Evolutionary conservation across 1,140 invertebrate genomes (phyloP), one percentile per base, ranked within the genome.

Genomic region (Drosophila sucinea): DNA sequence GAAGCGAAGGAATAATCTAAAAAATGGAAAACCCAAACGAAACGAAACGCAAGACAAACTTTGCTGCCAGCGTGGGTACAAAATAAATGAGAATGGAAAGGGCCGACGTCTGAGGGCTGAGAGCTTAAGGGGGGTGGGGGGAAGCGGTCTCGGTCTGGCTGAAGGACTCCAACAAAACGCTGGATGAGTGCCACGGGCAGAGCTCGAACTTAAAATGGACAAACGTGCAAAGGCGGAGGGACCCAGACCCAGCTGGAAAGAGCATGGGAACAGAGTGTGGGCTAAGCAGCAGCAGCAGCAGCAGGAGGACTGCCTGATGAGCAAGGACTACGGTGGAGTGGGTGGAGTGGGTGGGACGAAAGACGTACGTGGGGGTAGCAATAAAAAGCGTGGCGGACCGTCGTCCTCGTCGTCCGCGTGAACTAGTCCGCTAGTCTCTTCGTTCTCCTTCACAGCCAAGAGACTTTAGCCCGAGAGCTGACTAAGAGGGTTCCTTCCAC

Each of bases 1-100:
- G 80, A 70, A 71, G 70, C 67, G 73, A 89, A 90, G 80, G 77
- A 87, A 89, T 90, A 89, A 89, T 83, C 85, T 90, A 90, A 89
- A 89, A 89, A 87, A 87, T 84, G 84, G 75, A 81, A 57, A 90
- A 89, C 81, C 84, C 80, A 84, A 84, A 89, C 83, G 84, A 77
- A 87, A 86, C 79, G 84, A 77, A 87, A 86, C 79, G 84, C 84
- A 89, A 89, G 84, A 89, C 84, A 89, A 89, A 89, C 84, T 89
- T 89, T 89, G 81, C 81, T 78, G 81, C 74, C 77, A 89, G 80
- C 84, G 85, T 89, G 84, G 84, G 84, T 89, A 83, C 85, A 84
- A 89, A 89, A 89, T 89, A 84, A 89, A 89, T 89, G 80, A 89
- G 80, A 73, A 70, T 10, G 73, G 44, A 61, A 35, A 11, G 51